These are phyloP conservation scores for Hylaeus volcanicus DNA, from an alignment of 1,140 invertebrate genomes.

Conservation along the genomic window DNA sequence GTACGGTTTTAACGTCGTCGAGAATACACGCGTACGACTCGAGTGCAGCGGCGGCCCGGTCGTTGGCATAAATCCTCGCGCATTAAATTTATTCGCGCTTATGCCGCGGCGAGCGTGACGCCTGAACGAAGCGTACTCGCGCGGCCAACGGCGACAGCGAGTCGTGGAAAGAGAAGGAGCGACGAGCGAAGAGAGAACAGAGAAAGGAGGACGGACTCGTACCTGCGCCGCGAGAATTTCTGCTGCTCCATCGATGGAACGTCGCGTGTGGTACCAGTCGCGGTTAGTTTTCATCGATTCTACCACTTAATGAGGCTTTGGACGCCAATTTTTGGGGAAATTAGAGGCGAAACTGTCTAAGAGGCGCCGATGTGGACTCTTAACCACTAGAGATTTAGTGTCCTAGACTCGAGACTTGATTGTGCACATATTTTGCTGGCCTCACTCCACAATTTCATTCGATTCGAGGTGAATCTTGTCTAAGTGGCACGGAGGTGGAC, in stretches of 20 bases:
- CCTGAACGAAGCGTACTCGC: background rate
- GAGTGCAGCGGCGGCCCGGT: background rate
- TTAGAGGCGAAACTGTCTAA: too few relatives aligned
- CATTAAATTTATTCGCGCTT: conserved; percentile 54
- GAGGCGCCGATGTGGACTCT: too few relatives aligned
- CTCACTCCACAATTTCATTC: too few relatives aligned
- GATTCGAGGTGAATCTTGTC: too few relatives aligned
- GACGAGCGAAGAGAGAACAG: conserved; percentile 27
- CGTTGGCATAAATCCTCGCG: conserved; percentile 49
- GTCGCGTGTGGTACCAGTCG: too few relatives aligned
- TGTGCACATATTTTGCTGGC: too few relatives aligned
- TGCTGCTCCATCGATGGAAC: conserved; percentile 20
- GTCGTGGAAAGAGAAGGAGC: background rate
- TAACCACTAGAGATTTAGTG: too few relatives aligned
- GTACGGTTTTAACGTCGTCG: background rate
- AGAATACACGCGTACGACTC: background rate
- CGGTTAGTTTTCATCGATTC: background rate
- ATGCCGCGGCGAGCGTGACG: conserved; percentile 6
- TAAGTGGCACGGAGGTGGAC: too few relatives aligned
- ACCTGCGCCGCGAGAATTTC: conserved; percentile 55
- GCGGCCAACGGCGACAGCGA: background rate
- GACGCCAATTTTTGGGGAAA: too few relatives aligned
- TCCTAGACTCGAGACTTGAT: too few relatives aligned
- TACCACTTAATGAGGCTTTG: too few relatives aligned
- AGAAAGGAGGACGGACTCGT: conserved; percentile 51